Conservation (phyloP, 92 coral and sea anemone species). For the Meandrina meandrites region DNA sequence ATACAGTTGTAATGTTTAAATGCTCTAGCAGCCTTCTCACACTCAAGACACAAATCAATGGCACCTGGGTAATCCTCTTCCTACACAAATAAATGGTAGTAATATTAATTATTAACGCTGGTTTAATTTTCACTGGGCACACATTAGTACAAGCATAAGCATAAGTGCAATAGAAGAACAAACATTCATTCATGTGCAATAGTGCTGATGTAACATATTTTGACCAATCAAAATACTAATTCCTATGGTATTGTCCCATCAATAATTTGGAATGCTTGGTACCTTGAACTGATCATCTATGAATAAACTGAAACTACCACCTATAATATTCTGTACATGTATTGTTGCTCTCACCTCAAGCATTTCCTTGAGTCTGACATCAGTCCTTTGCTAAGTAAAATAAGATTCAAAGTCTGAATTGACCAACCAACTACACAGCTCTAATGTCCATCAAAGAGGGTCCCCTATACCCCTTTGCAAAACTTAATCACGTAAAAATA, state of each 20-base stretch:
- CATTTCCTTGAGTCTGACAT: slow-evolving; percentile 94
- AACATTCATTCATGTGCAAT: too few species aligned
- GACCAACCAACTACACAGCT: neutral
- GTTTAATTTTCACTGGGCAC: too few species aligned
- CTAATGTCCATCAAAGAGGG: too few species aligned
- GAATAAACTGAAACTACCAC: neutral
- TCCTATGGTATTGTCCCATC: too few species aligned
- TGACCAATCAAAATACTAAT: too few species aligned
- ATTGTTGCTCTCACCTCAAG: slow-evolving; percentile 66
- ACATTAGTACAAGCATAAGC: too few species aligned
- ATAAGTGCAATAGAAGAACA: too few species aligned
- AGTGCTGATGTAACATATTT: too few species aligned
- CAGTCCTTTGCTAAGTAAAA: slow-evolving; percentile 91
- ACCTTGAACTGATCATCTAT: neutral
- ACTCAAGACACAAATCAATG: slow-evolving; percentile 90
- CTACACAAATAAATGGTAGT: slow-evolving; percentile 30
- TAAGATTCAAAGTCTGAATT: neutral
- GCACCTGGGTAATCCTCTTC: slow-evolving; percentile 99
- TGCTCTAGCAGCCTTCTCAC: slow-evolving; percentile 98
- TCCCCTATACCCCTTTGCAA: too few species aligned
- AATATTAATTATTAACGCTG: too few species aligned
- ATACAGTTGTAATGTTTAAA: slow-evolving; percentile 97
- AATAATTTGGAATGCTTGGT: too few species aligned
- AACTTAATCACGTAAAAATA: too few species aligned
- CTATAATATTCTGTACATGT: neutral